phyloP scores from a whole-genome alignment of 2,797 vertebrate species.

The Microctenopoma steveboyesi region DNA sequence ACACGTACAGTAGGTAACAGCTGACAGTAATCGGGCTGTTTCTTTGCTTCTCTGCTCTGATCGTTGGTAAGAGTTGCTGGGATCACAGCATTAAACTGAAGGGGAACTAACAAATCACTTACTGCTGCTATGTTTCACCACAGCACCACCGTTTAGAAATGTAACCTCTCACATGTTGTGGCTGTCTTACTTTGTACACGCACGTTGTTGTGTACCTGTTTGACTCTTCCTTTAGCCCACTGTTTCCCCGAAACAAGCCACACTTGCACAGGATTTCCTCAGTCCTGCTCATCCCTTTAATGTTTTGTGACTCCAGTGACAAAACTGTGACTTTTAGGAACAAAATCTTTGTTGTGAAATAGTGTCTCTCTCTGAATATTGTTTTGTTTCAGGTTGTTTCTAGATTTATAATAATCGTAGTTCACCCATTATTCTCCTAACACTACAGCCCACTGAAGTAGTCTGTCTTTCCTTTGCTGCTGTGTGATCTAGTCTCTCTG shows the following conservation, averaged over 20 bases:
- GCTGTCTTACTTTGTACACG: neutral
- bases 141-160: neutral
- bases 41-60: neutral
- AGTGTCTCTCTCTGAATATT: neutral
- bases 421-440: neutral
- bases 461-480: neutral
- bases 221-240: neutral
- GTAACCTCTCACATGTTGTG: neutral
- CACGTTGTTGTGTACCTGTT: neutral
- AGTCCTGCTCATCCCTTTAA: neutral
- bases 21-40: neutral
- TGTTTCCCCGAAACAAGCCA: neutral
- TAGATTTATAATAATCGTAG: neutral
- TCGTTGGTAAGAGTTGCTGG: constrained; percentile 5
- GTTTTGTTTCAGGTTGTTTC: constrained; percentile 1
- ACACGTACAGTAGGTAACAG: neutral
- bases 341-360: neutral
- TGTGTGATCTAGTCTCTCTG: neutral
- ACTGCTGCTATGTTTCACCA: neutral
- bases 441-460: neutral
- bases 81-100: neutral
- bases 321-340: neutral
- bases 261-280: neutral
- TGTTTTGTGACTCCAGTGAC: neutral
- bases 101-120: neutral